Evolutionary conservation across 2,888 invertebrate genomes (phyloP).

Genomic region (Drosophila leonis): DNA sequence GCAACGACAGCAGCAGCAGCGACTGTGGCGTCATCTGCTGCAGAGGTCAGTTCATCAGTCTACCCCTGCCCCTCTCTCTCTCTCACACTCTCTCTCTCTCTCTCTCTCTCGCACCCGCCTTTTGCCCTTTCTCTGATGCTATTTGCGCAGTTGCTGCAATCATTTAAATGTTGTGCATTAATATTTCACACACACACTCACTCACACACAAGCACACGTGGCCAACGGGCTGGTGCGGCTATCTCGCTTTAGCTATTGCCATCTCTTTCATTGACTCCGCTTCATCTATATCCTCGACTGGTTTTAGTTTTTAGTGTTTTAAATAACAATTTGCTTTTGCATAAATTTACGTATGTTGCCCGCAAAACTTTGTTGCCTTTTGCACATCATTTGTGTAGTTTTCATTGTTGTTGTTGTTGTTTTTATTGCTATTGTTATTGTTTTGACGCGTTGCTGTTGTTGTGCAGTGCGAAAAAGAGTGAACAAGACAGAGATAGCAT

Average conservation of each 20-base stretch:
- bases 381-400: conserved; percentile 53
- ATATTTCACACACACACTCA: conserved; percentile 68
- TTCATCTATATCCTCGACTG: conserved; percentile 45
- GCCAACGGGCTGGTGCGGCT: conserved; percentile 5
- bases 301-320: conserved; percentile 74
- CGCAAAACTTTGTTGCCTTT: conserved; percentile 62
- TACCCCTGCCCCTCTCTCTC: conserved; percentile 2
- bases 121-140: conserved; percentile 5
- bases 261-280: conserved; percentile 25
- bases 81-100: background rate
- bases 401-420: conserved; percentile 29
- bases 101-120: background rate
- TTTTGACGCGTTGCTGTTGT: conserved; percentile 41
- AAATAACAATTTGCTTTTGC: conserved; percentile 80
- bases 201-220: conserved; percentile 30
- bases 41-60: conserved; percentile 74
- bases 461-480: conserved; percentile 16
- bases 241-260: background rate
- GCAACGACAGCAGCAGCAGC: conserved; percentile 54
- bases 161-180: conserved; percentile 81
- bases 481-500: background rate
- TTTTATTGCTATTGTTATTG: conserved; percentile 52
- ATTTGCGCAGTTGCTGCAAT: conserved; percentile 55
- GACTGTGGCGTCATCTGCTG: conserved; percentile 50
- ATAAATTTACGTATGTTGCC: conserved; percentile 77